Percentiles rank a stretch among this genome's conserved stretches.
These are phyloP conservation scores for Stictocephala bisonia DNA, from an alignment of 2,888 invertebrate species.

Conservation along the genomic window DNA sequence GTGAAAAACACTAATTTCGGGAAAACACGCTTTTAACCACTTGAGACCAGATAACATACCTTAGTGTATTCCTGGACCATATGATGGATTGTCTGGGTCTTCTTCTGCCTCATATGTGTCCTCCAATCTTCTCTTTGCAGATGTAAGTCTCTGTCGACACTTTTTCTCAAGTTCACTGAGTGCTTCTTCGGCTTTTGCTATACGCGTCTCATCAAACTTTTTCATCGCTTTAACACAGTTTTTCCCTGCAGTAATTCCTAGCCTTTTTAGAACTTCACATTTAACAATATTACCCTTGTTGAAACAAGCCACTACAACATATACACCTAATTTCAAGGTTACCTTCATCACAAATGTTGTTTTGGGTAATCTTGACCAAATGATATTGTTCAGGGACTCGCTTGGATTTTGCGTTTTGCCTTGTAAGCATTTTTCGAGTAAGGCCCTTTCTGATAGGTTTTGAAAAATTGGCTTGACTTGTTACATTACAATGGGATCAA, in stretches of 20 bases:
- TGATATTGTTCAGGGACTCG: constrained; percentile 5
- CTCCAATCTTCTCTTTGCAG: no score
- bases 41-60: no score
- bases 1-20: no score
- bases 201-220: constrained; percentile 10
- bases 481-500: constrained; percentile 10
- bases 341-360: constrained; percentile 18
- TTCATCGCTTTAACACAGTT: constrained; percentile 1
- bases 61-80: no score
- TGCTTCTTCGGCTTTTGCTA: background rate
- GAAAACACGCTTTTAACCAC: no score
- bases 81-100: no score
- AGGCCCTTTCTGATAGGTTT: background rate
- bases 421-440: constrained; percentile 5
- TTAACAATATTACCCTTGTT: constrained; percentile 13
- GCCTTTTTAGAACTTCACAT: background rate
- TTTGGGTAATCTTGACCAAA: constrained; percentile 20
- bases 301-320: constrained; percentile 19
- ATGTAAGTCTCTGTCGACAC: no score
- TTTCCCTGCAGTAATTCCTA: background rate
- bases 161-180: background rate
- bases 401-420: constrained; percentile 11
- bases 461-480: constrained; percentile 10
- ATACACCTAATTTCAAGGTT: constrained; percentile 6
- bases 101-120: no score